Evolutionary conservation across 2,888 invertebrate genomes (phyloP), one percentile per base, ranked within the genome.

Genomic region (Macrosoma leucophasiata): DNA sequence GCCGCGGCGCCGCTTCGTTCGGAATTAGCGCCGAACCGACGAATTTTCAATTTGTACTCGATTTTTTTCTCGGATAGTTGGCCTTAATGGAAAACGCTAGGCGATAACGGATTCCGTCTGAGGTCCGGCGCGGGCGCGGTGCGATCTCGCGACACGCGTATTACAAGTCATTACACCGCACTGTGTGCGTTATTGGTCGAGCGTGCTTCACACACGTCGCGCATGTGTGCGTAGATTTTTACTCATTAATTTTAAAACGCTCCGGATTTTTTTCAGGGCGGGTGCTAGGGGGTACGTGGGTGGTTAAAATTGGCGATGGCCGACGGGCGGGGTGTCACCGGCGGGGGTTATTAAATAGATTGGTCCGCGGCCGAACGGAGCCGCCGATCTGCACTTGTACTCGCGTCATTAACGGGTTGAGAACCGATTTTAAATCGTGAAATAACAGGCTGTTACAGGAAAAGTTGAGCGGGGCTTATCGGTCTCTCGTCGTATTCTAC

Each of bases 201-300:
- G 56, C 62, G 53, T 58, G 57, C n/a, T n/a, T n/a, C 75, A 59
- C 66, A 74, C 79, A 72, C 73, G 67, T 65, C 60, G 61, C 63
- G 60, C 58, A 61, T 77, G 84, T 81, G 79, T 82, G 82, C 81
- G 84, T 84, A 75, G 71, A 84, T 84, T 85, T 84, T 84, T 84
- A 84, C 85, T 85, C 85, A 85, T 85, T 85, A 85, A 85, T 85
- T 85, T 85, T 85, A 85, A 85, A 85, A 84, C 84, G 84, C 81
- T 84, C 79, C 63, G 84, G 84, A 85, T 85, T 85, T 85, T 84
- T 84, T 84, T 79, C 81, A 78, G 82, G 76, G 81, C 73, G 81
- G 82, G 76, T 75, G 77, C 75, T 69, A 69, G 75, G 77, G 77
- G 74, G 74, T 61, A 63, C 61, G 62, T 57, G 60, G 65, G 73